These are phyloP conservation scores for Acrossocheilus fasciatus DNA, from an alignment of 2,797 vertebrate species.

Conservation along the genomic window DNA sequence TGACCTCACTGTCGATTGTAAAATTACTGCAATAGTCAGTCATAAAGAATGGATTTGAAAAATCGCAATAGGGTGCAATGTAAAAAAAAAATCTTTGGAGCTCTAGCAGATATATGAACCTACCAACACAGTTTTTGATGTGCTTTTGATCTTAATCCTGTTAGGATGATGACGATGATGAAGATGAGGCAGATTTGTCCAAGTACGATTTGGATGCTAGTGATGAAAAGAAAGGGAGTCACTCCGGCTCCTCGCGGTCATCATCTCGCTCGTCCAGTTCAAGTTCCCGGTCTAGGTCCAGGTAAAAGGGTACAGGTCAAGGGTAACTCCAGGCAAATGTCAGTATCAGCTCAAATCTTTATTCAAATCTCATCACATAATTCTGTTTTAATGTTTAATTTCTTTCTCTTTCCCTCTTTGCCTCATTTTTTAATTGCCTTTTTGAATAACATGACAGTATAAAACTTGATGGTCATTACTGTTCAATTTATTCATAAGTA, in stretches of 20 bases:
- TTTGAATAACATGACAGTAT: constrained; percentile 13
- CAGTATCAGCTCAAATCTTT: constrained; percentile 97
- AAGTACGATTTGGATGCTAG: constrained; percentile 95
- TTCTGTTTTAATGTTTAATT: constrained; percentile 39
- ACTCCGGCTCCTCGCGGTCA: constrained; percentile 90
- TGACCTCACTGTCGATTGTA: background rate
- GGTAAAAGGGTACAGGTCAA: constrained; percentile 99
- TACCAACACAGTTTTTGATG: too few species aligned
- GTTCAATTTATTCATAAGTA: background rate
- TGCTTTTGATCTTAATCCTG: background rate
- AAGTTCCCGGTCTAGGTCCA: constrained; percentile 99
- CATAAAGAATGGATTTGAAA: background rate
- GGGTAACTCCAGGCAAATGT: constrained; percentile 99
- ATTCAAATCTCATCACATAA: constrained; percentile 77
- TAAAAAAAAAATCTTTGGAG: background rate
- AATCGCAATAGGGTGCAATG: background rate
- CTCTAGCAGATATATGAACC: background rate
- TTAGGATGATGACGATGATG: constrained; percentile 86
- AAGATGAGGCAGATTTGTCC: constrained; percentile 90
- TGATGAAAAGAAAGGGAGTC: constrained; percentile 87
- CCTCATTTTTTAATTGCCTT: constrained; percentile 47
- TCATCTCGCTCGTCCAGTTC: constrained; percentile 95
- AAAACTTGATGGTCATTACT: background rate
- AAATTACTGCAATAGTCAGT: background rate
- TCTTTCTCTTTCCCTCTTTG: constrained; percentile 35